These are phyloP conservation scores for Pocillopora meandrina DNA, from an alignment of 92 coral and sea anemone genomes.

Conservation along the genomic window DNA sequence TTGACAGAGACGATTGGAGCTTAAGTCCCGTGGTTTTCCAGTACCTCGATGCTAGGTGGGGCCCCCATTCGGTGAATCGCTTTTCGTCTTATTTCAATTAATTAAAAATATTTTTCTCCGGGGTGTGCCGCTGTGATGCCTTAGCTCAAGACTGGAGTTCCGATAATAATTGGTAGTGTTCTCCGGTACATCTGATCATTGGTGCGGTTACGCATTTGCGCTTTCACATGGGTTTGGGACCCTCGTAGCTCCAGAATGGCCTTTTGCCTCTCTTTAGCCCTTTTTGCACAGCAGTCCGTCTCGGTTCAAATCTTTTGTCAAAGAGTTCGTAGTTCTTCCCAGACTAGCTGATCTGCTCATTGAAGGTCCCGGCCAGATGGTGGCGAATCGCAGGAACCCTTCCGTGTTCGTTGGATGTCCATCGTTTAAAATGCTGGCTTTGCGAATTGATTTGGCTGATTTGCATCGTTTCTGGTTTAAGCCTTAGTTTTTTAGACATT, in stretches of 20 bases:
- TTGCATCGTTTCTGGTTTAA: neutral
- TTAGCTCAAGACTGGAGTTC: constrained; percentile 7
- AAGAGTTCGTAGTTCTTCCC: constrained; percentile 28
- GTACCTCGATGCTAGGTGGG: constrained; percentile 12
- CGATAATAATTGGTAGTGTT: neutral
- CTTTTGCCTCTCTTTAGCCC: constrained; percentile 44
- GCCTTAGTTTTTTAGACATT: constrained; percentile 11
- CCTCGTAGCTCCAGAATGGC: constrained; percentile 44
- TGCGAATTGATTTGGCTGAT: constrained; percentile 6
- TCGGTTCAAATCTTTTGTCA: constrained; percentile 25
- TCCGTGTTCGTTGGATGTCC: constrained; percentile 40
- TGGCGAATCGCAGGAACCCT: constrained; percentile 6
- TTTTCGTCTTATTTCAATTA: constrained; percentile 17
- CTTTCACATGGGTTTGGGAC: constrained; percentile 42
- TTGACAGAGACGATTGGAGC: constrained; percentile 41
- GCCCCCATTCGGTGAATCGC: constrained; percentile 3
- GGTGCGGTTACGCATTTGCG: neutral
- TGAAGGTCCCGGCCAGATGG: constrained; percentile 35
- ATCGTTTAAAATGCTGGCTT: too few species aligned
- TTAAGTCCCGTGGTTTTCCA: constrained; percentile 21
- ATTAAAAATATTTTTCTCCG: neutral
- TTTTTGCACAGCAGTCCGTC: constrained; percentile 29
- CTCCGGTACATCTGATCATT: too few species aligned
- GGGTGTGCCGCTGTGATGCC: neutral
- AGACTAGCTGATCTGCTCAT: constrained; percentile 22